phyloP scores from a whole-genome alignment of 2,113 vertebrate genomes.

The Aythya baeri region DNA sequence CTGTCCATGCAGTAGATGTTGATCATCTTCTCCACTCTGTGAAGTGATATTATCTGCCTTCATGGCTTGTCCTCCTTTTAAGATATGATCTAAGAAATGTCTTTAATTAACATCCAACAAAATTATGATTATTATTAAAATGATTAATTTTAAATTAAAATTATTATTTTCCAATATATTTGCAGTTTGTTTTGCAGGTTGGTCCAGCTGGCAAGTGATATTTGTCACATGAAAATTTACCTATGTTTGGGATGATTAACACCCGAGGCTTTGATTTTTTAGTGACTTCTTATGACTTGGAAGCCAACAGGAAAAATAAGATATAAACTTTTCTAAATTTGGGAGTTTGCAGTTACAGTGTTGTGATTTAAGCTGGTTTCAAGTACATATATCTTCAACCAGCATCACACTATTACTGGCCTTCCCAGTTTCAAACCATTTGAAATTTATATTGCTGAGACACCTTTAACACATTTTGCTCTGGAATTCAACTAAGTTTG shows the following conservation, averaged over 20 bases:
- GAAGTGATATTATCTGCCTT: not conserved
- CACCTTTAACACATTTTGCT: not conserved
- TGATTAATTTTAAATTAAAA: too few species aligned
- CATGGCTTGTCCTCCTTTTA: not conserved
- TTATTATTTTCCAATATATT: not conserved
- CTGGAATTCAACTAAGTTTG: not conserved
- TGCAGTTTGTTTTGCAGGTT: fast-evolving
- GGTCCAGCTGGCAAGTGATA: not conserved
- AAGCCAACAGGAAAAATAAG: not conserved
- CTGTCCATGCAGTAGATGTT: not conserved
- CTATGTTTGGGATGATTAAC: not conserved
- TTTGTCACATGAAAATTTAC: not conserved
- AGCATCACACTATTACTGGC: not conserved
- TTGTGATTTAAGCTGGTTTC: not conserved
- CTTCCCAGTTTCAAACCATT: not conserved
- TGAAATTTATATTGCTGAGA: not conserved
- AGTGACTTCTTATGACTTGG: not conserved
- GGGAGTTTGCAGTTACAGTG: not conserved
- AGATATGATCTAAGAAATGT: not conserved
- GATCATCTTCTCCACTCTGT: not conserved
- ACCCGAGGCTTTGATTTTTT: not conserved
- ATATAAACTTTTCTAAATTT: not conserved
- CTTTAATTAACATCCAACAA: not conserved
- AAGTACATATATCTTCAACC: not conserved
- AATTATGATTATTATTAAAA: not conserved